A percentile compares a stretch with the other conserved stretches of the same genome.
Evolutionary conservation across 1,140 invertebrate species (phyloP).

Genomic region (Lamellibrachia luymesi): DNA sequence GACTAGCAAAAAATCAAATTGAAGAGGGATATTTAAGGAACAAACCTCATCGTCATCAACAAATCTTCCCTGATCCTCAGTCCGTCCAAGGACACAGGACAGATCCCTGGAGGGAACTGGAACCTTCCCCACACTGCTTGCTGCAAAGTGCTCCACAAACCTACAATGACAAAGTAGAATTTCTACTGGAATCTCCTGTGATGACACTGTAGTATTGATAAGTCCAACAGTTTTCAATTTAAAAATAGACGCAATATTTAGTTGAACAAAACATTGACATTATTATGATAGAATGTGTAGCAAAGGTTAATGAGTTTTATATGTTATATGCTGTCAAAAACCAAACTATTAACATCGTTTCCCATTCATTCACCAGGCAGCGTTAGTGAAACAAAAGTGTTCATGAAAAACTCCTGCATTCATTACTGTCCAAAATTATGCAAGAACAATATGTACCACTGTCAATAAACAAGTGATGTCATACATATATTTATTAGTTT

Average conservation of each 20-base stretch:
- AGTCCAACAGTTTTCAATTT: no score
- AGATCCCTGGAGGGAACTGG: slow-evolving; percentile 31
- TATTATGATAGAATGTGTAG: no score
- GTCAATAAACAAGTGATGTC: not conserved
- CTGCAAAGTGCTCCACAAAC: slow-evolving; percentile 38
- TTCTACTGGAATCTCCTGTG: no score
- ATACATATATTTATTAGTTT: not conserved
- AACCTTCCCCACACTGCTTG: slow-evolving; percentile 33
- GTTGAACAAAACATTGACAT: no score
- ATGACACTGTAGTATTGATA: no score
- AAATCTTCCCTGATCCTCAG: slow-evolving; percentile 13
- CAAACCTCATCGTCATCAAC: not conserved
- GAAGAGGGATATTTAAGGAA: not conserved
- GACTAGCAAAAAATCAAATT: no score
- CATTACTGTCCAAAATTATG: not conserved
- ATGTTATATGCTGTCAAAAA: no score
- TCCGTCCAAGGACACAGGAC: slow-evolving; percentile 19
- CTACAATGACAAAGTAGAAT: slow-evolving; percentile 27
- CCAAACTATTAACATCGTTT: not conserved
- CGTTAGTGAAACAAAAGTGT: not conserved
- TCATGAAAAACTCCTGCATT: not conserved
- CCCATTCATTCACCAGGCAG: not conserved
- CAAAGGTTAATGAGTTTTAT: no score
- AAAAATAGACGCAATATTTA: no score
- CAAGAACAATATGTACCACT: not conserved